Base-by-base conservation (phyloP, 1,140 invertebrate species). In the Eriocheir sinensis region DNA sequence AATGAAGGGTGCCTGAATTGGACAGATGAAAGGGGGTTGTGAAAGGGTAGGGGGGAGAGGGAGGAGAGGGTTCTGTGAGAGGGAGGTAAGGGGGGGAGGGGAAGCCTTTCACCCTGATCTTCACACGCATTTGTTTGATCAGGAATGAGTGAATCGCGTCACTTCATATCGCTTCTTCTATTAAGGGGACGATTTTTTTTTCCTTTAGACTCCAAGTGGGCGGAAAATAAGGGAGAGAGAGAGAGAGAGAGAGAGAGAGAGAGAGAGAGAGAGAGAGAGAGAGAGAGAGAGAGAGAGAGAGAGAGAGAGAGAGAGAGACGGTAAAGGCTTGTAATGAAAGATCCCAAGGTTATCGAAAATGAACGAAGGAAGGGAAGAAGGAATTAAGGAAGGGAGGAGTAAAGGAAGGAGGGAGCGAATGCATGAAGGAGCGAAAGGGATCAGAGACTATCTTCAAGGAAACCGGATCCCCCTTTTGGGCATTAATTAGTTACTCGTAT, bases 401-500 rank as follows among this genome's bases (percentile, higher is more conserved):
- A 30, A 36, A 72, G 53, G 48, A 72, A 72, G 41, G 2, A 40
- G 53, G 27, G 53, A 12, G 53, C 12, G 53, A 12, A 27, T 12
- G 34, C 30, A n/a, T 85, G 81, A 41, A 36, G 81, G 34, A 41
- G 81, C 27, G 53, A 12, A 72, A 27, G 81, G 36, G 81, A 9
- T 38, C 41, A 2, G 34, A 38, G 38, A n/a, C 60, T 72, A n/a
- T 72, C n/a, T 72, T 72, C 60, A 72, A 72, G 60, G n/a, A n/a
- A n/a, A n/a, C 60, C n/a, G 27, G 60, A 72, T 72, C n/a, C 27
- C n/a, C 60, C 60, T n/a, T 72, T n/a, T n/a, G n/a, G 4, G 27
- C 60, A n/a, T 72, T 72, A 72, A 72, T 72, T 72, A 72, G n/a
- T 72, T 72, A 72, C 60, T 72, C 21, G n/a, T n/a, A n/a, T n/a